Evolutionary conservation across 2,888 invertebrate species (phyloP).

Genomic region (Ferdinandea cuprea): DNA sequence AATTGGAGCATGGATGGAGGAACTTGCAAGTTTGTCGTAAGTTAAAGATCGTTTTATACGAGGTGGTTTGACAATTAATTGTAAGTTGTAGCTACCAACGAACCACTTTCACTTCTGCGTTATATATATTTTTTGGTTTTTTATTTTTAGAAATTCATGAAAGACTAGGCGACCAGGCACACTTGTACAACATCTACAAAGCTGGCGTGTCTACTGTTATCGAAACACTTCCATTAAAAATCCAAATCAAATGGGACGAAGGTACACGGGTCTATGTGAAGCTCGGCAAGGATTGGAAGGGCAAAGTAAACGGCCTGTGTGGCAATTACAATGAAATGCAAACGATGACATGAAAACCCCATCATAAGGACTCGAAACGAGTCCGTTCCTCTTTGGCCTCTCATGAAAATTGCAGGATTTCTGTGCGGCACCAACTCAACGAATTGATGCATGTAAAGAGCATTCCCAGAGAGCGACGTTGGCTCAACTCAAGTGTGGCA

Average conservation of each 20-base stretch:
- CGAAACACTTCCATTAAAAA: slow-evolving; percentile 89
- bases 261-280: slow-evolving; percentile 92
- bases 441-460: slow-evolving; percentile 89
- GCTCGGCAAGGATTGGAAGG: slow-evolving; percentile 90
- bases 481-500: slow-evolving; percentile 90
- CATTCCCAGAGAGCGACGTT: slow-evolving; percentile 91
- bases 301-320: slow-evolving; percentile 92
- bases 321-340: slow-evolving; percentile 95
- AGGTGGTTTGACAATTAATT: slow-evolving; percentile 80
- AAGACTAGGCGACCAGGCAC: slow-evolving; percentile 78
- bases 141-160: slow-evolving; percentile 79
- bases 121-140: too few species aligned
- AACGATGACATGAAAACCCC: slow-evolving; percentile 94
- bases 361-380: slow-evolving; percentile 91
- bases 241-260: slow-evolving; percentile 93
- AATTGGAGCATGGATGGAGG: slow-evolving; percentile 89
- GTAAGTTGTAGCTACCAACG: slow-evolving; percentile 76
- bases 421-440: slow-evolving; percentile 84
- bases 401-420: slow-evolving; percentile 93
- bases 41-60: too few species aligned
- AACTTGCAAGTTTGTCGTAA: slow-evolving; percentile 92
- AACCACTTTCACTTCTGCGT: too few species aligned
- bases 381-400: slow-evolving; percentile 91
- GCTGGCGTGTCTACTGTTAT: slow-evolving; percentile 91
- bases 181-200: slow-evolving; percentile 81